phyloP scores from a whole-genome alignment of 2,888 invertebrate species.

The Lamellibrachia satsuma region DNA sequence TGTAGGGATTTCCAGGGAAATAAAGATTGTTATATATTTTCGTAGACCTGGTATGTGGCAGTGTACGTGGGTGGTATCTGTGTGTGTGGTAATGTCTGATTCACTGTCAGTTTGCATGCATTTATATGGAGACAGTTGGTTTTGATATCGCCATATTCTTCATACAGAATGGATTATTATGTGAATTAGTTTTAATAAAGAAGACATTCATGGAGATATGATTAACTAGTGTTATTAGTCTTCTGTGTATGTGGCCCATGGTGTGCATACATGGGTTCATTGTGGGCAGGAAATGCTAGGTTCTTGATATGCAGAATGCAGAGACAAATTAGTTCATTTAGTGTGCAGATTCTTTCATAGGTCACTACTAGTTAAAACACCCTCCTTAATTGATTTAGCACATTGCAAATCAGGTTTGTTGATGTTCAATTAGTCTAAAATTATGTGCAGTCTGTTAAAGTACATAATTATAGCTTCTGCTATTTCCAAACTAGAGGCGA shows the following conservation, averaged over 20 bases:
- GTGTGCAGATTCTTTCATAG: background rate
- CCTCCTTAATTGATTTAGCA: background rate
- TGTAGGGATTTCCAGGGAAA: background rate
- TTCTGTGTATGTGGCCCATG: background rate
- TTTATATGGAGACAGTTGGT: constrained; percentile 11
- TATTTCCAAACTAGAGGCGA: too few species aligned
- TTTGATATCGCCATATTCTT: background rate
- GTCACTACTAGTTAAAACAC: background rate
- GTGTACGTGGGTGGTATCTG: background rate
- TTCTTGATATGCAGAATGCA: too few species aligned
- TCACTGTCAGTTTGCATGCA: background rate
- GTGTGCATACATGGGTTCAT: too few species aligned
- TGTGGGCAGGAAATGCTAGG: too few species aligned
- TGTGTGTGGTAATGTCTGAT: background rate
- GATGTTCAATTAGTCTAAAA: too few species aligned
- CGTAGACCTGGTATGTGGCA: background rate
- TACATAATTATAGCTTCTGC: too few species aligned
- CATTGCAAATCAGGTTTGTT: too few species aligned
- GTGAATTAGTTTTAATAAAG: background rate
- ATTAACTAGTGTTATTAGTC: background rate
- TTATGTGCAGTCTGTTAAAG: too few species aligned
- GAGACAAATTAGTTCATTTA: background rate
- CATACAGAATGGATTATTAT: background rate
- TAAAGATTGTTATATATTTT: background rate
- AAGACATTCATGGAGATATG: background rate